phyloP scores from a whole-genome alignment of 2,113 vertebrate species.

The mouse (Mus musculus) region GRCm39 chr19:22992501-22993000 shows the following conservation, averaged over 20 bases:
- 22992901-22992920: slow-evolving; percentile 23
- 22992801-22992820: background rate
- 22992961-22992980: background rate
- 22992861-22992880: background rate
- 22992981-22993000: background rate
- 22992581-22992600: background rate
- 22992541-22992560: background rate
- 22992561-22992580: background rate
- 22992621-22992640: slow-evolving; percentile 65
- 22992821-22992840: slow-evolving; percentile 27
- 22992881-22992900: background rate
- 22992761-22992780: background rate
- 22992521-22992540: background rate
- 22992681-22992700: slow-evolving; percentile 54
- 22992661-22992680: slow-evolving; percentile 56
- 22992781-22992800: background rate
- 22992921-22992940: slow-evolving; percentile 11
- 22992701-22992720: slow-evolving; percentile 40
- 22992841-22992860: background rate
- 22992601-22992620: slow-evolving; percentile 57
- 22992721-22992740: background rate
- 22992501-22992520: background rate
- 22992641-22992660: slow-evolving; percentile 58
- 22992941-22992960: background rate
- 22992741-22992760: background rate